These are phyloP conservation scores for Rhopalosiphum maidis DNA, from an alignment of 1,140 invertebrate genomes.

Conservation along the genomic window DNA sequence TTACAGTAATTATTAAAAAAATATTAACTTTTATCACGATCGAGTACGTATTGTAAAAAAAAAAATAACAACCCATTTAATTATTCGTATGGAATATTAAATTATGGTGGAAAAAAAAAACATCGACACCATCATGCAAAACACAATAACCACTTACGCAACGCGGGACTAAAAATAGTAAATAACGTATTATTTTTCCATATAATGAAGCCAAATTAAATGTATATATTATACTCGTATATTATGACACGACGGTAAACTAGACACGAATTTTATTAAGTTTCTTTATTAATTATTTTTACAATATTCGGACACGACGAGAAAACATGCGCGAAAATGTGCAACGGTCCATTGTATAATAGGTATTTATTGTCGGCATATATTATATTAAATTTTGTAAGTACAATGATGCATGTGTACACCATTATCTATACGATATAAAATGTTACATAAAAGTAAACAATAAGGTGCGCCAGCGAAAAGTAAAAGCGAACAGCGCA, in stretches of 20 bases:
- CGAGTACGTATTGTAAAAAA: neutral
- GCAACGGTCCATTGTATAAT: neutral
- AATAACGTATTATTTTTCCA: neutral
- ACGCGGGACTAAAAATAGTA: neutral
- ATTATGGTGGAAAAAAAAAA: slow-evolving; percentile 6
- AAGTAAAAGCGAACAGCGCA: neutral
- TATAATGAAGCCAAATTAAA: neutral
- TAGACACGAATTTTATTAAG: slow-evolving; percentile 5
- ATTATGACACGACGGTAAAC: no score
- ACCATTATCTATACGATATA: neutral
- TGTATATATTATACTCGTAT: neutral
- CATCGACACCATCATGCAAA: neutral
- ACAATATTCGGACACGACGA: neutral
- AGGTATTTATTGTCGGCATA: neutral
- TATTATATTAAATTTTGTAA: neutral
- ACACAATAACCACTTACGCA: neutral
- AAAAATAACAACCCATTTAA: neutral
- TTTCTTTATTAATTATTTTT: slow-evolving; percentile 17
- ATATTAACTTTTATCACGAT: slow-evolving; percentile 39
- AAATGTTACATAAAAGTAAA: neutral
- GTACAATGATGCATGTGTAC: neutral
- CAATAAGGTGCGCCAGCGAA: neutral
- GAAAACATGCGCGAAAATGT: neutral
- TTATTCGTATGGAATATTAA: slow-evolving; percentile 29
- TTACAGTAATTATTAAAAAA: slow-evolving; percentile 22